Percentiles rank a stretch among this genome's conserved stretches.
Evolutionary conservation across 2,113 vertebrate genomes (phyloP).

Genomic region (Nothocercus julius): DNA sequence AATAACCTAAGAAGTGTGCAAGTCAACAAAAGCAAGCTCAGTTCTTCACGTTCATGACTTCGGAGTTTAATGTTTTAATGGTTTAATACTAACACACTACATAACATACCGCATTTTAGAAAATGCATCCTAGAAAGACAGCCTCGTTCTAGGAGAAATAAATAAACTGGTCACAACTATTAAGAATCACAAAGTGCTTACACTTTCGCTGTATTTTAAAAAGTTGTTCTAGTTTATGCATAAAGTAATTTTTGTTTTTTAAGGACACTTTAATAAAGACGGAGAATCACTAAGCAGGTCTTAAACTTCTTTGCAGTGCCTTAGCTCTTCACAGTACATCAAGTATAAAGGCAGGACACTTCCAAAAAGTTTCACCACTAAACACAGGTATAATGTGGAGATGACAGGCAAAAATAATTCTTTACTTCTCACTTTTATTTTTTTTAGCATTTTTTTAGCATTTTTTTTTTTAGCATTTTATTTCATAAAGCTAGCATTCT

Average conservation of each 20-base stretch:
- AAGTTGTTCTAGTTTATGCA: background rate
- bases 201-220: background rate
- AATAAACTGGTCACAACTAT: background rate
- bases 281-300: background rate
- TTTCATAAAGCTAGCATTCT: too few relatives aligned
- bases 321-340: background rate
- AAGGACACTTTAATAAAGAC: background rate
- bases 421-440: too few relatives aligned
- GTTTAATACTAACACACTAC: background rate
- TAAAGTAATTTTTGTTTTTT: background rate
- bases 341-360: background rate
- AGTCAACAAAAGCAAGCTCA: background rate
- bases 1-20: background rate
- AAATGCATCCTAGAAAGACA: background rate
- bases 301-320: background rate
- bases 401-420: background rate
- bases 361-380: background rate
- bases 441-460: too few relatives aligned
- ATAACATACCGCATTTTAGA: background rate
- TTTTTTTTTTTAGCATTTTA: background rate
- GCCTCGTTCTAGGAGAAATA: background rate
- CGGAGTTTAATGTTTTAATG: background rate
- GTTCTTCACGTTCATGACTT: background rate
- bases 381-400: background rate
- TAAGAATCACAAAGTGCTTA: background rate